These are phyloP conservation scores for Siniperca obscura DNA, from an alignment of 2,797 vertebrate species.

Conservation along the genomic window DNA sequence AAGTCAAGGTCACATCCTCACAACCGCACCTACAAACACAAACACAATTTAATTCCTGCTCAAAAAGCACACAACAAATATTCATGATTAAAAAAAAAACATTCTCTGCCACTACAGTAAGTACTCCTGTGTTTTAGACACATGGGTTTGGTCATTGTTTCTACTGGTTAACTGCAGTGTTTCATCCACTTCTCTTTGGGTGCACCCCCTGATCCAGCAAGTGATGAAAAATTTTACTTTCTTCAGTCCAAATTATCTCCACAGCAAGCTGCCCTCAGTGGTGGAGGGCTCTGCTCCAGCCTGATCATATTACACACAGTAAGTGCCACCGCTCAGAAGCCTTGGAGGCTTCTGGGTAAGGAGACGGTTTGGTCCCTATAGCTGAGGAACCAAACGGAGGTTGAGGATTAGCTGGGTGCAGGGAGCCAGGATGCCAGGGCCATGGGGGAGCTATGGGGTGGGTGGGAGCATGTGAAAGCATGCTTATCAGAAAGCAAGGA, in stretches of 20 bases:
- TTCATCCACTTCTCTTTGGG: slow-evolving; percentile 11
- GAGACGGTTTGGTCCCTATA: slow-evolving; percentile 55
- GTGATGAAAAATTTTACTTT: slow-evolving; percentile 51
- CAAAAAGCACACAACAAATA: background rate
- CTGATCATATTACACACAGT: slow-evolving; percentile 82
- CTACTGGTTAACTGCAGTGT: background rate
- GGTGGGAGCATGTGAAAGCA: slow-evolving; percentile 58
- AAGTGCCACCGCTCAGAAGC: slow-evolving; percentile 63
- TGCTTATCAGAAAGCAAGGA: slow-evolving; percentile 69
- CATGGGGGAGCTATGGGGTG: slow-evolving; percentile 49
- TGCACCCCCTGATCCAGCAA: slow-evolving; percentile 4
- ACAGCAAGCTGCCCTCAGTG: slow-evolving; percentile 62
- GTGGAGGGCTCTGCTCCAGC: slow-evolving; percentile 63
- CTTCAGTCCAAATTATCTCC: slow-evolving; percentile 67
- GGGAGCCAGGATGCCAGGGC: slow-evolving; percentile 51
- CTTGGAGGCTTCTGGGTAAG: slow-evolving; percentile 61
- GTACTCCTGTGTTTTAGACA: background rate
- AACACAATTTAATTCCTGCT: background rate
- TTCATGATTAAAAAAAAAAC: background rate
- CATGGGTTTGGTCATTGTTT: background rate
- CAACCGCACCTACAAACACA: background rate
- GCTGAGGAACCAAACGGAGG: slow-evolving; percentile 64
- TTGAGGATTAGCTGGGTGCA: slow-evolving; percentile 68
- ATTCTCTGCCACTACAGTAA: background rate
- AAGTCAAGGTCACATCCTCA: background rate